Conservation (phyloP, 2,888 invertebrate genomes). For the Agonopterix arenella region DNA sequence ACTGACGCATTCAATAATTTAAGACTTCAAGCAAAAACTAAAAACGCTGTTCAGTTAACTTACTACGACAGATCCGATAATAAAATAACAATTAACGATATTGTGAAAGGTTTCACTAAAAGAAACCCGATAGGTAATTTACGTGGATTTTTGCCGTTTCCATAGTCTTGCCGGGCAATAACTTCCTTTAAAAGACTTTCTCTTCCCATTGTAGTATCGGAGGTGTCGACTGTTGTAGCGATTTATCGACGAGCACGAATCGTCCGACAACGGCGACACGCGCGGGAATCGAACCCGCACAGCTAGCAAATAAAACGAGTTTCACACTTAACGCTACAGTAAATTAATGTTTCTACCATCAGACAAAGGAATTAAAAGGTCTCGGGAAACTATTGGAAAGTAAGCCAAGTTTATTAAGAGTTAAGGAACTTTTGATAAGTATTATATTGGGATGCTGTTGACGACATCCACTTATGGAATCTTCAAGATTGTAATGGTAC, state of each 20-base stretch:
- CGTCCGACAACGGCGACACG: conserved; percentile 3
- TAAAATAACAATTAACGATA: conserved; percentile 1
- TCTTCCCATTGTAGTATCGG: conserved; percentile 63
- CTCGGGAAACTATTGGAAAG: too few species aligned
- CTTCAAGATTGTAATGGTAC: too few species aligned
- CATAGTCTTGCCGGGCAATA: conserved; percentile 7
- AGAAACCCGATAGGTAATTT: conserved; percentile 17
- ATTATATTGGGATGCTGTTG: too few species aligned
- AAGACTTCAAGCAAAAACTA: too few species aligned
- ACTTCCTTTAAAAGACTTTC: conserved; percentile 58
- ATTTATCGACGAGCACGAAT: conserved; percentile 4
- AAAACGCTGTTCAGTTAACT: too few species aligned
- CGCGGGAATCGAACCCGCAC: conserved; percentile 2
- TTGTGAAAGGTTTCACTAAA: neutral
- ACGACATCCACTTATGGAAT: too few species aligned
- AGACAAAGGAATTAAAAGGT: too few species aligned
- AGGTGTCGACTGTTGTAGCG: conserved; percentile 42
- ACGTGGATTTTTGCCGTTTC: conserved; percentile 35
- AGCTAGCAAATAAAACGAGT: neutral
- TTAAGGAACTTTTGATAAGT: too few species aligned
- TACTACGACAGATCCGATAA: too few species aligned
- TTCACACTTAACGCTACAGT: neutral
- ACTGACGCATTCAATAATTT: too few species aligned
- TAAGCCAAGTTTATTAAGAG: too few species aligned
- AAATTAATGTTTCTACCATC: too few species aligned